These are phyloP conservation scores for Meloe dianella DNA, from an alignment of 2,888 invertebrate species.

Conservation along the genomic window DNA sequence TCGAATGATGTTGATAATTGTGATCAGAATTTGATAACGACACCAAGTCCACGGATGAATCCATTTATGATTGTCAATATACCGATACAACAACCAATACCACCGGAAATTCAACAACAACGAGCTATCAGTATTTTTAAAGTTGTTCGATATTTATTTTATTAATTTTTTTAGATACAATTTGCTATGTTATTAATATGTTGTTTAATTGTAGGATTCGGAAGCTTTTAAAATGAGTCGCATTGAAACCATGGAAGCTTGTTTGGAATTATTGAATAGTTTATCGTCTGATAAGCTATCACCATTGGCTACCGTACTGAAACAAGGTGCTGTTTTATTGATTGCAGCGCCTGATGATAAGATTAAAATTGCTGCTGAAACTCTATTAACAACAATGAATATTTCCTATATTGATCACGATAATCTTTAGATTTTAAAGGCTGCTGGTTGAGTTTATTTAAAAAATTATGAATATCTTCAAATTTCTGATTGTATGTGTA, in stretches of 20 bases:
- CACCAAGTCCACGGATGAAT: constrained; percentile 54
- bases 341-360: constrained; percentile 57
- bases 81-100: constrained; percentile 73
- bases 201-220: constrained; percentile 72
- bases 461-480: no score
- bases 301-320: constrained; percentile 55
- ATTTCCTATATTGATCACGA: constrained; percentile 57
- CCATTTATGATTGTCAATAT: constrained; percentile 50
- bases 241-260: constrained; percentile 84
- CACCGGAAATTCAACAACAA: constrained; percentile 84
- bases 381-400: constrained; percentile 57
- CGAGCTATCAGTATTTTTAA: constrained; percentile 81
- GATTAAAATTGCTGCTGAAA: constrained; percentile 55
- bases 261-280: constrained; percentile 72
- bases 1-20: constrained; percentile 47
- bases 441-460: neutral
- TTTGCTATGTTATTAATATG: no score
- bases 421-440: constrained; percentile 43
- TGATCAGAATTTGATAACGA: neutral
- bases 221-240: constrained; percentile 85
- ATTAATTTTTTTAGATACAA: no score
- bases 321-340: constrained; percentile 56
- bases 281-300: constrained; percentile 55
- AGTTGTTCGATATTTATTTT: constrained; percentile 58
- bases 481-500: constrained; percentile 6